These are phyloP conservation scores for Aporrectodea caliginosa DNA, from an alignment of 1,140 invertebrate species.

Conservation along the genomic window DNA sequence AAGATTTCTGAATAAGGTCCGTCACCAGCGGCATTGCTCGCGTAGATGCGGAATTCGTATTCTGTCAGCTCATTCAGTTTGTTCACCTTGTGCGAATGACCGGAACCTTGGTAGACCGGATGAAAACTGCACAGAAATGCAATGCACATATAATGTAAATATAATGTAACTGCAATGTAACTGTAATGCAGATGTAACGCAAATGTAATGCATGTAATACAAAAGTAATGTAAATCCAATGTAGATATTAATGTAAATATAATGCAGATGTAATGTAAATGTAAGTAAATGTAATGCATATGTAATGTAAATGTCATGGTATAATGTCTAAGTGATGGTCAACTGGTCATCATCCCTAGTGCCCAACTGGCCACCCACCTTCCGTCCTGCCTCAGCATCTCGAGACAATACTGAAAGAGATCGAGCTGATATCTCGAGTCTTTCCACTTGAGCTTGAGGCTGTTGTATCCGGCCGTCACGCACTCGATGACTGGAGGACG, in stretches of 20 bases:
- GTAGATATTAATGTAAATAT: too few relatives aligned
- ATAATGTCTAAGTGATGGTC: too few relatives aligned
- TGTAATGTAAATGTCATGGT: too few relatives aligned
- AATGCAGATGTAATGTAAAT: too few relatives aligned
- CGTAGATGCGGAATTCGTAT: constrained; percentile 78
- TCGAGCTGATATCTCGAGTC: constrained; percentile 64
- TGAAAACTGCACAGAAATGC: constrained; percentile 65
- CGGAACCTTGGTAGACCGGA: constrained; percentile 72
- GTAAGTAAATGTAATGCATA: too few relatives aligned
- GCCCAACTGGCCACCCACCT: too few relatives aligned
- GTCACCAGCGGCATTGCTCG: constrained; percentile 75
- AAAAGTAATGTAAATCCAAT: too few relatives aligned
- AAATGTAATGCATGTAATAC: too few relatives aligned
- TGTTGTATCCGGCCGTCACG: constrained; percentile 69
- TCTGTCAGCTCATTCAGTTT: constrained; percentile 71
- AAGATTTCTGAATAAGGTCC: constrained; percentile 70
- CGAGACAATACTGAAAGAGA: constrained; percentile 71
- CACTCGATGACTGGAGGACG: constrained; percentile 70
- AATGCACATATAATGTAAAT: too few relatives aligned
- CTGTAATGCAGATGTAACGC: too few relatives aligned
- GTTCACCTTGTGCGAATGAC: constrained; percentile 71
- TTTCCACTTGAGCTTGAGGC: constrained; percentile 79
- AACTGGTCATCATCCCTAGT: too few relatives aligned
- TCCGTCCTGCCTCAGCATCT: constrained; percentile 57
- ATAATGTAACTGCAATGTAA: too few relatives aligned